Evolutionary conservation across 2,797 vertebrate genomes (phyloP).

Genomic region (Cygnus olor): DNA sequence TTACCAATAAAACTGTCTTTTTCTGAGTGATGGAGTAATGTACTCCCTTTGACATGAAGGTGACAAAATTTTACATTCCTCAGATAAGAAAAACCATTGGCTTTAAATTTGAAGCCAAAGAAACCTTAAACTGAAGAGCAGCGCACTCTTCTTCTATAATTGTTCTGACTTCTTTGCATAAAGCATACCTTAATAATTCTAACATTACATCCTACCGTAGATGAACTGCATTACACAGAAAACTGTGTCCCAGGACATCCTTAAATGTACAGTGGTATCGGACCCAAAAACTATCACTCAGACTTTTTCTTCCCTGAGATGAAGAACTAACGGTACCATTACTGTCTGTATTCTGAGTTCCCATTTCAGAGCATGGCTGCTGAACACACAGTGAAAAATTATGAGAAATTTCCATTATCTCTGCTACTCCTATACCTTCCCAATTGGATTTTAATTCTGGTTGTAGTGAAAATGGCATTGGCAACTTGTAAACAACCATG

Average conservation of each 20-base stretch:
- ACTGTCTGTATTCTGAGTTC: not conserved
- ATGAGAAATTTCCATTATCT: not conserved
- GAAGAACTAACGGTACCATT: not conserved
- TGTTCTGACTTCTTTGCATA: not conserved
- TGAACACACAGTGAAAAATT: not conserved
- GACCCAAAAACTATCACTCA: not conserved
- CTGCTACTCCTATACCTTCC: not conserved
- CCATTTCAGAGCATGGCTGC: not conserved
- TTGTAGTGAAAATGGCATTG: not conserved
- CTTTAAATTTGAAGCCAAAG: not conserved
- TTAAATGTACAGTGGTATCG: fast-evolving
- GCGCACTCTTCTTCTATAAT: not conserved
- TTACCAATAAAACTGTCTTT: not conserved
- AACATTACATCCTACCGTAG: not conserved
- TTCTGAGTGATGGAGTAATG: not conserved
- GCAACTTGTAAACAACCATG: not conserved
- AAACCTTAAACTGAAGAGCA: not conserved
- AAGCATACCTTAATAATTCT: not conserved
- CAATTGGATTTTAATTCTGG: not conserved
- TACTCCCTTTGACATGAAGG: not conserved
- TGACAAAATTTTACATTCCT: not conserved
- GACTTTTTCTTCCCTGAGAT: not conserved
- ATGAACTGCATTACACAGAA: not conserved
- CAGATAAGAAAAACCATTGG: not conserved
- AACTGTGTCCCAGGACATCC: not conserved